Conservation (phyloP, 2,888 invertebrate species). For the Acleris cristana region DNA sequence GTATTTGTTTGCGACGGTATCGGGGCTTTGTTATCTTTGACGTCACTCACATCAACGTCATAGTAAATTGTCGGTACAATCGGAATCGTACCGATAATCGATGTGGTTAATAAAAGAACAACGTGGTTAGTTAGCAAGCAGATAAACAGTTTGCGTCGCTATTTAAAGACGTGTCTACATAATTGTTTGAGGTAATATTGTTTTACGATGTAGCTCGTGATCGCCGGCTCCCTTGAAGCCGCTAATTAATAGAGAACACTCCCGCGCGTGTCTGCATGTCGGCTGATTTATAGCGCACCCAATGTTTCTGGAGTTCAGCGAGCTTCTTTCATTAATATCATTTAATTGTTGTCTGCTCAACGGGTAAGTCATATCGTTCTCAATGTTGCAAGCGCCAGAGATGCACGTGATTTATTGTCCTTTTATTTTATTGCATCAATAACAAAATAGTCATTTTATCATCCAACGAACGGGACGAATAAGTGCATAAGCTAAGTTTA, state of each 20-base stretch:
- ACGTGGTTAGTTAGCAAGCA: conserved; percentile 9
- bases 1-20: background rate
- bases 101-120: conserved; percentile 7
- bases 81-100: conserved; percentile 6
- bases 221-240: conserved; percentile 65
- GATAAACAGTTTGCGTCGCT: conserved; percentile 12
- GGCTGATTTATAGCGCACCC: conserved; percentile 66
- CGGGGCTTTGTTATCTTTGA: conserved; percentile 14
- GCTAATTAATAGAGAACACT: conserved; percentile 73
- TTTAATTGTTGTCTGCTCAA: conserved; percentile 64
- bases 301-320: conserved; percentile 59
- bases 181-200: conserved; percentile 38
- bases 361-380: conserved; percentile 42
- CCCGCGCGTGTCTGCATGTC: conserved; percentile 60
- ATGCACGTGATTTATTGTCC: conserved; percentile 30
- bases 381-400: conserved; percentile 43
- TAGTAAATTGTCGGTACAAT: conserved; percentile 11
- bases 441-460: background rate
- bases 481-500: too few species aligned
- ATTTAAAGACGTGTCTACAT: conserved; percentile 37
- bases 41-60: conserved; percentile 19
- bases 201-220: conserved; percentile 47
- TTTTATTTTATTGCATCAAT: conserved; percentile 3
- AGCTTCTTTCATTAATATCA: conserved; percentile 61
- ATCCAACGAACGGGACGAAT: background rate